Conservation (phyloP, 2,113 vertebrate genomes). For the Diphyllodes magnificus region DNA sequence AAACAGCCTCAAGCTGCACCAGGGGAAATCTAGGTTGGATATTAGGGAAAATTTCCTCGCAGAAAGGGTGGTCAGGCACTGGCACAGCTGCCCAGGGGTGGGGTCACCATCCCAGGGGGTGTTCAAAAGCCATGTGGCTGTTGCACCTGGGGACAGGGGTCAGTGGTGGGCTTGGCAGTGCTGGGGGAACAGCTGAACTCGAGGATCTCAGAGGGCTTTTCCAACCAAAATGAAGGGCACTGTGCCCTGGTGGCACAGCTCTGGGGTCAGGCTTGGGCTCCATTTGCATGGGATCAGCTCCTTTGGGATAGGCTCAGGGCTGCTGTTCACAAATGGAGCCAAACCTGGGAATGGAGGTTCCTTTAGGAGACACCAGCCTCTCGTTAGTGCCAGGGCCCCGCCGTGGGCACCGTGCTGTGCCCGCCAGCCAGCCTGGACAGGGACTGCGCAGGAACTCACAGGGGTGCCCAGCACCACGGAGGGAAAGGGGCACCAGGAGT, state of each 20-base stretch:
- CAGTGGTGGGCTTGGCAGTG: no score
- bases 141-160: background rate
- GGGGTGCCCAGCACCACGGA: background rate
- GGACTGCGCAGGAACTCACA: background rate
- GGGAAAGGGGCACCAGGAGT: background rate
- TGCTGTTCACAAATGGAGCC: background rate
- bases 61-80: background rate
- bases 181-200: background rate
- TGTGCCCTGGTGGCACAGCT: background rate
- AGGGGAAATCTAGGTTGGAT: background rate
- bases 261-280: background rate
- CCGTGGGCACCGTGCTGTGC: background rate
- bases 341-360: background rate
- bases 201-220: background rate
- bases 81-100: background rate
- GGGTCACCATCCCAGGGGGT: background rate
- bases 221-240: background rate
- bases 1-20: background rate
- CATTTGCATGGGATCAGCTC: background rate
- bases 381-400: no score
- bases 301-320: background rate
- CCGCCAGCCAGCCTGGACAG: background rate
- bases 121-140: background rate
- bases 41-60: background rate
- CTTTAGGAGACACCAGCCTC: background rate